Percentiles rank a stretch among this genome's conserved stretches.
Conservation (phyloP, 1,140 invertebrate genomes). For the Diabrotica virgifera region DNA sequence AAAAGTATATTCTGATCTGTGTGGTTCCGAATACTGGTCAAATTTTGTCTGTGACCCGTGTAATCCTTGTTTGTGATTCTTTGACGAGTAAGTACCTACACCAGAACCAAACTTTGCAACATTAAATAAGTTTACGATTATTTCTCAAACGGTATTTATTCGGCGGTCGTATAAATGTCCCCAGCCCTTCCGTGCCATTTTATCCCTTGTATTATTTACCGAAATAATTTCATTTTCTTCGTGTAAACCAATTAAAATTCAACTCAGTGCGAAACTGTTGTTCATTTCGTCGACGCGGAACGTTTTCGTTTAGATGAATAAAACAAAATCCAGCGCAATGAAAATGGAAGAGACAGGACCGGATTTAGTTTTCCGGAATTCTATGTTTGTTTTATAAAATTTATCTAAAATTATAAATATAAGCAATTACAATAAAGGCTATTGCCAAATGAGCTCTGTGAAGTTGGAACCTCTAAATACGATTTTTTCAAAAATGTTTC, state of each 20-base stretch:
- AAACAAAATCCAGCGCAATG: constrained; percentile 11
- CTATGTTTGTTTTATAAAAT: no score
- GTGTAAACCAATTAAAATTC: constrained; percentile 8
- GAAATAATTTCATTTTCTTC: neutral
- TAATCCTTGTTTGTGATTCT: no score
- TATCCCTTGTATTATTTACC: constrained; percentile 4
- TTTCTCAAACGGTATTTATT: neutral
- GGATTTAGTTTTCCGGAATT: neutral
- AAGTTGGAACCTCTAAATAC: no score
- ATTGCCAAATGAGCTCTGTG: no score
- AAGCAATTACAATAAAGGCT: no score
- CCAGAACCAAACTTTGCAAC: neutral
- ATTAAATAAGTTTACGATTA: constrained; percentile 1
- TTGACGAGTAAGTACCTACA: no score
- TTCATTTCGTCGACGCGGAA: neutral
- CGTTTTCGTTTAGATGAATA: constrained; percentile 12
- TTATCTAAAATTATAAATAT: no score
- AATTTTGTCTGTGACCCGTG: no score
- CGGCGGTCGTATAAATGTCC: neutral
- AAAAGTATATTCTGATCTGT: no score
- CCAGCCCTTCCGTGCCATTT: neutral
- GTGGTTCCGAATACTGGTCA: no score
- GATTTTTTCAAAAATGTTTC: no score
- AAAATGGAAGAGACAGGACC: neutral
- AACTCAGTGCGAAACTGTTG: neutral